Evolutionary conservation across 1,140 invertebrate species (phyloP).

Genomic region (Drosophila persimilis): DNA sequence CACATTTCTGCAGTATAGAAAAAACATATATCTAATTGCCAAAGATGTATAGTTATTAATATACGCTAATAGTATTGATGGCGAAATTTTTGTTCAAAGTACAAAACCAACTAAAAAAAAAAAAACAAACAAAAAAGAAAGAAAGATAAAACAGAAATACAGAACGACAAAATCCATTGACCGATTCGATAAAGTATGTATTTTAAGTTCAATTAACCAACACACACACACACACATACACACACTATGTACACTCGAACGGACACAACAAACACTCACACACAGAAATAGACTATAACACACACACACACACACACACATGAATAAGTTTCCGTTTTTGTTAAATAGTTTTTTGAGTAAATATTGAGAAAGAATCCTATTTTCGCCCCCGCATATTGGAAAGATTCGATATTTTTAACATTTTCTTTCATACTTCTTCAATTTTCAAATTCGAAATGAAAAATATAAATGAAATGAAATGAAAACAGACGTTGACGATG

Average conservation of each 20-base stretch:
- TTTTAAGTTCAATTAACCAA: constrained; percentile 66
- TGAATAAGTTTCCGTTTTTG: constrained; percentile 78
- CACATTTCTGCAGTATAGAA: constrained; percentile 80
- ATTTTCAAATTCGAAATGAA: constrained; percentile 70
- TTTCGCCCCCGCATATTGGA: constrained; percentile 23
- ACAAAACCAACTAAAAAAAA: constrained; percentile 57
- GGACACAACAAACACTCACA: constrained; percentile 14
- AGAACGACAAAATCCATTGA: constrained; percentile 37
- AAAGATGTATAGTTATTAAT: constrained; percentile 80
- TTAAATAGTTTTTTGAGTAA: constrained; percentile 71
- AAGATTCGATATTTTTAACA: constrained; percentile 62
- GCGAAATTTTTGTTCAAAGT: constrained; percentile 83
- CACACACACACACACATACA: constrained; percentile 9
- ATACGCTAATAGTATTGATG: constrained; percentile 82
- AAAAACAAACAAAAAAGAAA: constrained; percentile 18
- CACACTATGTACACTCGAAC: constrained; percentile 17
- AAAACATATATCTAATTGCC: constrained; percentile 79
- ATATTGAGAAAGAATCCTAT: constrained; percentile 51
- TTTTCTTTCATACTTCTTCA: constrained; percentile 69
- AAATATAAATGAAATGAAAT: constrained; percentile 21
- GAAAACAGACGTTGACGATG: constrained; percentile 97
- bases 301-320: constrained; percentile 43
- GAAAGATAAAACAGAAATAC: constrained; percentile 28
- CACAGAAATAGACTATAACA: neutral
- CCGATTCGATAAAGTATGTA: constrained; percentile 53